These are phyloP conservation scores for Chrysopa pallens DNA, from an alignment of 1,140 invertebrate species.

Conservation along the genomic window DNA sequence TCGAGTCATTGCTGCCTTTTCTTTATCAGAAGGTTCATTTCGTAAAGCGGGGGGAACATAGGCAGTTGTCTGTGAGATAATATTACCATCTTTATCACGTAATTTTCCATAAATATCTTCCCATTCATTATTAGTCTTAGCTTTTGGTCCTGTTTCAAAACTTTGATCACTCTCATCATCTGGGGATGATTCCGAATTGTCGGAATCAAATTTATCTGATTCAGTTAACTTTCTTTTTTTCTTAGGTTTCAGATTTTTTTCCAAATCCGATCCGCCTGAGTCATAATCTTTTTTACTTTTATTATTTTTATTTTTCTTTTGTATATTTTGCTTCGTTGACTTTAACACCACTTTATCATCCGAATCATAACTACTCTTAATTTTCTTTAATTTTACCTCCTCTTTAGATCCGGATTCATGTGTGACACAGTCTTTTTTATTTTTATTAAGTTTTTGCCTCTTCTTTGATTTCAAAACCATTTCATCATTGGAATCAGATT, in stretches of 20 bases:
- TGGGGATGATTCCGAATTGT: slow-evolving; percentile 8
- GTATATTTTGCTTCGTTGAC: no score
- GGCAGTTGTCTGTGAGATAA: slow-evolving; percentile 32
- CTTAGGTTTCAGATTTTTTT: slow-evolving; percentile 9
- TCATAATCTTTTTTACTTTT: slow-evolving; percentile 10
- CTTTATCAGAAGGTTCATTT: slow-evolving; percentile 1
- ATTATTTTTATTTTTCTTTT: slow-evolving; percentile 15
- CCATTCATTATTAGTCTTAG: slow-evolving; percentile 29
- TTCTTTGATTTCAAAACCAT: no score
- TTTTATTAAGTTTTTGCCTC: no score
- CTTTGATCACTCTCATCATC: slow-evolving; percentile 8
- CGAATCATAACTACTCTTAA: no score
- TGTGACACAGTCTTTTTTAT: no score
- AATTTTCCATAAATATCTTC: slow-evolving; percentile 91
- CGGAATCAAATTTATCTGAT: slow-evolving; percentile 9
- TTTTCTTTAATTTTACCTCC: no score
- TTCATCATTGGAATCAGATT: no score
- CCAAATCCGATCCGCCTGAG: slow-evolving; percentile 11
- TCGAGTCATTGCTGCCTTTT: not conserved
- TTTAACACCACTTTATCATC: no score
- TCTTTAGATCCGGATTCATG: no score
- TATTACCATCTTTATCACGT: slow-evolving; percentile 58
- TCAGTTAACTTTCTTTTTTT: slow-evolving; percentile 10
- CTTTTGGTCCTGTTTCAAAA: slow-evolving; percentile 17
- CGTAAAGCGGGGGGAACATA: slow-evolving; percentile 3